Evolutionary conservation across 2,888 invertebrate species (phyloP), one percentile per base, ranked within the genome.

Genomic region (Pristionchus maxplancki): DNA sequence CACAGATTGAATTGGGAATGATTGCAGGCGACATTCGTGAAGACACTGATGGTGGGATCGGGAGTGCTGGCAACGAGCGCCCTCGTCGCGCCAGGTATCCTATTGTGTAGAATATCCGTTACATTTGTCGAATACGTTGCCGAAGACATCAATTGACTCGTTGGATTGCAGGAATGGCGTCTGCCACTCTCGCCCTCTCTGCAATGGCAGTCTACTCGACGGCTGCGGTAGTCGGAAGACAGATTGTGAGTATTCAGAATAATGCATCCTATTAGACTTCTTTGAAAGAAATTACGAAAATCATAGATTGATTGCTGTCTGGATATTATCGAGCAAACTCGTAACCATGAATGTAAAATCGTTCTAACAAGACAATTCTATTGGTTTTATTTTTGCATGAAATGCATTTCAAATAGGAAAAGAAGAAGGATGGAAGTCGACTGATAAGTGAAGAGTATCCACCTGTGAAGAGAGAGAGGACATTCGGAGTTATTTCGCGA

Each of bases 1-100:
- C 24, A 58, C 58, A 5, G 58, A 20, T 17, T 58, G 15, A 17
- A 58, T 6, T 13, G 24, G 31, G 11, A 34, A 11, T 67, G 34
- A 67, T 78, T 87, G 8, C 78, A 88, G 88, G 88, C 88, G 28
- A 78, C 81, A 20, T 17, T 81, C 9, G 88, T 81, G 40, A 78
- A 88, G 81, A 44, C 88, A 3, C 9, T 40, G n/a, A 50, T 88
- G 58, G 58, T 88, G 20, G 88, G 58, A 31, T 78, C 88, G 34
- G 58, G 24, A 34, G 81, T 48, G 9, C n/a, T 88, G 20, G 88
- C 81, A 0, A 40, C 48, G 28, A 81, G 37, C 3, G 78, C 85
- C 6, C 44, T 64, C 28, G 85, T 67, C 44, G 85, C 67, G 11
- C 40, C 85, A 40, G 78, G 78, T 78, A 8, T n/a, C 24, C 15